Percentiles rank a stretch among this genome's conserved stretches.
phyloP scores from a whole-genome alignment of 2,113 vertebrate species.

The Platysteira castanea region DNA sequence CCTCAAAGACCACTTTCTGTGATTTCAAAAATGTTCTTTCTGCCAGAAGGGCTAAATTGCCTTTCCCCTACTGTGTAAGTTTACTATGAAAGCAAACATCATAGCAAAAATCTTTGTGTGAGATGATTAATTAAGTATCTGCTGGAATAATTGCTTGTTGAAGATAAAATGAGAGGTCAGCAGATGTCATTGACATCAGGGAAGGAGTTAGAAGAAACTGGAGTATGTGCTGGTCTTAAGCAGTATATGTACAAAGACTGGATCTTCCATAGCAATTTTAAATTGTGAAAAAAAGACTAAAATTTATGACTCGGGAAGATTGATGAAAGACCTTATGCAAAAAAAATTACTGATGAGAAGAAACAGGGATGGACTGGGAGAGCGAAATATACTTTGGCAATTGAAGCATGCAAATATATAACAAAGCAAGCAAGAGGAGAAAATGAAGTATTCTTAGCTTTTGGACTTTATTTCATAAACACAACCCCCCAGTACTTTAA shows the following conservation, averaged over 20 bases:
- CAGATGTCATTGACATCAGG: not conserved
- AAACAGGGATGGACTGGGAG: not conserved
- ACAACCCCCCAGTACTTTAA: not conserved
- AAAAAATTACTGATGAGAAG: not conserved
- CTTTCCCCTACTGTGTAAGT: fast-evolving
- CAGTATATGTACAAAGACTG: not conserved
- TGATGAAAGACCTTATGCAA: not conserved
- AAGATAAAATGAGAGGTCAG: not conserved
- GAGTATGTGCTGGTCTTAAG: not conserved
- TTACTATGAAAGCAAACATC: not conserved
- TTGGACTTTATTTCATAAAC: not conserved
- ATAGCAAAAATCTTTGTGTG: not conserved
- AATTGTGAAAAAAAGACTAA: not conserved
- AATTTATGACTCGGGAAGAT: not conserved
- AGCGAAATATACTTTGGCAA: not conserved
- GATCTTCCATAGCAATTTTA: not conserved
- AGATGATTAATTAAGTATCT: not conserved
- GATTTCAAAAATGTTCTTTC: not conserved
- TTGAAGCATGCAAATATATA: not conserved
- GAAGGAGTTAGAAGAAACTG: not conserved
- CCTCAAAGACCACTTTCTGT: not conserved
- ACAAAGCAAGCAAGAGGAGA: not conserved
- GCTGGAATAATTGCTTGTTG: not conserved
- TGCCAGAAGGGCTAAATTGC: not conserved
- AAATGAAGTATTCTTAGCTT: not conserved